These are phyloP conservation scores for Euplexia lucipara DNA, from an alignment of 2,888 invertebrate genomes.

Conservation along the genomic window DNA sequence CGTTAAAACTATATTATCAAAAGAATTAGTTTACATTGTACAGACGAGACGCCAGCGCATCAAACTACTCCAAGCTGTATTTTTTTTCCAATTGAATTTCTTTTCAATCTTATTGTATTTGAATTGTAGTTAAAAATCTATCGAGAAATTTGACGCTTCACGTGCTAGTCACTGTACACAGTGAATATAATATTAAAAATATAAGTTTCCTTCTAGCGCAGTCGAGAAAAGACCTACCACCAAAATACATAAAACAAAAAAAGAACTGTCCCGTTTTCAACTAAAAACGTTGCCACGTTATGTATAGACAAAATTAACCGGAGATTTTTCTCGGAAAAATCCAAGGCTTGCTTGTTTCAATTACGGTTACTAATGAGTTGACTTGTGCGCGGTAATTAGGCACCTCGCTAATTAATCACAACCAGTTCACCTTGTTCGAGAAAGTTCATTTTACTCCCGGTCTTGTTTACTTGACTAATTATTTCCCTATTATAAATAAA, in stretches of 20 bases:
- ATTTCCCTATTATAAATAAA: slow-evolving; percentile 67
- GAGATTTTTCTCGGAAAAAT: slow-evolving; percentile 83
- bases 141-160: too few species aligned
- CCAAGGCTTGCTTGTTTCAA: slow-evolving; percentile 83
- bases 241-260: slow-evolving; percentile 5
- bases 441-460: slow-evolving; percentile 78
- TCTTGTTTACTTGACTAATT: slow-evolving; percentile 77
- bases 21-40: too few species aligned
- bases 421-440: slow-evolving; percentile 80
- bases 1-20: too few species aligned
- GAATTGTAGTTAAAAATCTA: too few species aligned
- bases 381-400: slow-evolving; percentile 87
- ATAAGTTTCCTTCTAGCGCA: too few species aligned
- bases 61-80: too few species aligned
- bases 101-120: too few species aligned
- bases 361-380: slow-evolving; percentile 88
- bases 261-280: slow-evolving; percentile 41
- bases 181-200: too few species aligned
- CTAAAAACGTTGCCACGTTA: slow-evolving; percentile 44
- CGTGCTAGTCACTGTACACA: too few species aligned
- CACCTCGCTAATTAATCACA: slow-evolving; percentile 87
- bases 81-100: too few species aligned
- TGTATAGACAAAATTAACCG: slow-evolving; percentile 74
- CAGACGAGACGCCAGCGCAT: too few species aligned
- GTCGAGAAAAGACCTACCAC: background rate